Percentiles rank a stretch among this genome's conserved stretches.
phyloP scores from a whole-genome alignment of 2,113 vertebrate genomes.

The Odontophorus gujanensis region DNA sequence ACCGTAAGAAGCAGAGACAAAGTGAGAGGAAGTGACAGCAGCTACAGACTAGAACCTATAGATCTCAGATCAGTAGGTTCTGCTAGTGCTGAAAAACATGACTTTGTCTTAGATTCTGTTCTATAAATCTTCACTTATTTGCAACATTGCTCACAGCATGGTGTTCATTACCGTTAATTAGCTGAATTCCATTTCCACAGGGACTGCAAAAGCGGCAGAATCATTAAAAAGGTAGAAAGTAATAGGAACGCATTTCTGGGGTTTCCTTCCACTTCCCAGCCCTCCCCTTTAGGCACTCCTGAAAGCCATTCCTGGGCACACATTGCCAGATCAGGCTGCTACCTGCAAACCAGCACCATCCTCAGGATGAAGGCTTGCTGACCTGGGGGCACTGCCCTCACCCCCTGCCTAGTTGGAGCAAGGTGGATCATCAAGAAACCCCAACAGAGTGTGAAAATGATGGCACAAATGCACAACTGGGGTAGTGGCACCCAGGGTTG shows the following conservation, averaged over 20 bases:
- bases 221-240: neutral
- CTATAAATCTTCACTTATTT: neutral
- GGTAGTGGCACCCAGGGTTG: fast-evolving
- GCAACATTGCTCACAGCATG: neutral
- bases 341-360: neutral
- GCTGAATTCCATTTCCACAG: neutral
- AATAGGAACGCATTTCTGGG: neutral
- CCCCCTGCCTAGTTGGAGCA: neutral
- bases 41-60: fast-evolving
- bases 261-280: neutral
- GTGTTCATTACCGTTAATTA: neutral
- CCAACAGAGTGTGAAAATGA: fast-evolving
- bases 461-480: neutral
- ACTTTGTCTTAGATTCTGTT: neutral
- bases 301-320: neutral
- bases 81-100: neutral
- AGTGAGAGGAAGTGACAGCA: neutral
- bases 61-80: neutral
- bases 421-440: neutral
- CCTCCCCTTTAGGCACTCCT: neutral
- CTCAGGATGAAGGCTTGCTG: neutral
- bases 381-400: too few relatives aligned
- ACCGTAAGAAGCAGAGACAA: neutral
- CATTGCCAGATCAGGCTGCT: neutral
- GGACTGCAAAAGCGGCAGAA: neutral